phyloP scores from a whole-genome alignment of 2,888 invertebrate genomes.

The Stratiomys singularior region DNA sequence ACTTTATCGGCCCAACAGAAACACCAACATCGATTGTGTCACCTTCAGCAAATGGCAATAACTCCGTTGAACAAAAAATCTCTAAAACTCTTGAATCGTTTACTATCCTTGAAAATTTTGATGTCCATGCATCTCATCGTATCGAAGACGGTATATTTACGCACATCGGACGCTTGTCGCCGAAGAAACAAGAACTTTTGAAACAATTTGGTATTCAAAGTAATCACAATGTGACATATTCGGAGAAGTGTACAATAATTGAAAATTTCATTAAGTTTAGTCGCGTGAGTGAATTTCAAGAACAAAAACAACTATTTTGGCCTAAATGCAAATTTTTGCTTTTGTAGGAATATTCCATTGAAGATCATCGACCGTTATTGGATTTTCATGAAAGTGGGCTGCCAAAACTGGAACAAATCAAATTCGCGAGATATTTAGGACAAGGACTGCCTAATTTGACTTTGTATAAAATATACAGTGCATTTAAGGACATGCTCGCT shows the following conservation, averaged over 20 bases:
- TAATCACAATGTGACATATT: slow-evolving; percentile 65
- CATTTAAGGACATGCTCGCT: slow-evolving; percentile 63
- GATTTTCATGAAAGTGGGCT: slow-evolving; percentile 66
- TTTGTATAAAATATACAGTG: slow-evolving; percentile 64
- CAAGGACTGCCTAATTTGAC: slow-evolving; percentile 65
- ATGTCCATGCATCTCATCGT: slow-evolving; percentile 64
- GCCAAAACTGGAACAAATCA: slow-evolving; percentile 65
- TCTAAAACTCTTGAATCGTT: slow-evolving; percentile 61
- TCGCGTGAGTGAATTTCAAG: slow-evolving; percentile 63
- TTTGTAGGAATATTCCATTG: slow-evolving; percentile 63
- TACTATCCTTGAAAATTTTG: slow-evolving; percentile 63
- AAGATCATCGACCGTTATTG: slow-evolving; percentile 66
- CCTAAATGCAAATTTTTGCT: background rate
- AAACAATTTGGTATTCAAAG: slow-evolving; percentile 67
- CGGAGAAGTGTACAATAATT: slow-evolving; percentile 66
- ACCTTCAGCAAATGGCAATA: slow-evolving; percentile 51
- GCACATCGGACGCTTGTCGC: slow-evolving; percentile 64
- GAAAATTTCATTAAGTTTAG: slow-evolving; percentile 66
- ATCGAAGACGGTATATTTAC: slow-evolving; percentile 65
- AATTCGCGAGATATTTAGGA: slow-evolving; percentile 65
- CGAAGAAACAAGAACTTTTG: slow-evolving; percentile 65
- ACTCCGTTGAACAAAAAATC: slow-evolving; percentile 51
- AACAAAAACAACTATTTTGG: background rate
- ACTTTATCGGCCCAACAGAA: slow-evolving; percentile 62
- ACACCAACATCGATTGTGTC: slow-evolving; percentile 43